Evolutionary conservation across 2,888 invertebrate species (phyloP).

Genomic region (Galerucella pusilla): DNA sequence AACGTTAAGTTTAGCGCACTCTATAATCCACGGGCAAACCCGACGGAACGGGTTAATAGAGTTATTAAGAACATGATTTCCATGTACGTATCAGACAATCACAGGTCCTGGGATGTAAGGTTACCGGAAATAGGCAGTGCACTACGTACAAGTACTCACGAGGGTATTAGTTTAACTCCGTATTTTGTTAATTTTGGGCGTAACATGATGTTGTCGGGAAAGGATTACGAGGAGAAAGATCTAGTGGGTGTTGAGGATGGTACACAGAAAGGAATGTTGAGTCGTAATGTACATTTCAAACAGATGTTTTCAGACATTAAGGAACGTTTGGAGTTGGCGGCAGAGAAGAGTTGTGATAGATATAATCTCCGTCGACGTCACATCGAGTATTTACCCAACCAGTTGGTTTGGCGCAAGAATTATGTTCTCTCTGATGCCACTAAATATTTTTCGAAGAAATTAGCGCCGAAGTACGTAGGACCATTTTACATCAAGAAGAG

Average conservation of each 20-base stretch:
- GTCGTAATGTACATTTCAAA: constrained; percentile 21
- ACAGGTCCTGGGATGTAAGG: neutral
- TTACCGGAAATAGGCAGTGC: neutral
- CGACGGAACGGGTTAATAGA: no score
- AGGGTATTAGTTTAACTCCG: neutral
- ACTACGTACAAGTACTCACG: neutral
- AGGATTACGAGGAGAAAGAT: neutral
- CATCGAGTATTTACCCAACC: no score
- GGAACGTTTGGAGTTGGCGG: no score
- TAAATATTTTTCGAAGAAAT: no score
- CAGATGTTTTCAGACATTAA: constrained; percentile 19
- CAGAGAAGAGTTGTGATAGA: no score
- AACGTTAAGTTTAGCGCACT: no score
- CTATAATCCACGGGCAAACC: no score
- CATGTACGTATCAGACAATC: constrained; percentile 6
- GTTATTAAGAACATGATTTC: neutral
- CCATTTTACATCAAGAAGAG: no score
- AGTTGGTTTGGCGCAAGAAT: no score
- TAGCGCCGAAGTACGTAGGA: no score
- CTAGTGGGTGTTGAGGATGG: constrained; percentile 8
- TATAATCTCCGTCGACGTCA: no score
- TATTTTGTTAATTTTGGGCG: constrained; percentile 1
- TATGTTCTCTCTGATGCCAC: no score
- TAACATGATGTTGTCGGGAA: constrained; percentile 12
- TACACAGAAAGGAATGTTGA: constrained; percentile 8